phyloP scores from a whole-genome alignment of 2,113 vertebrate species.

The Tenrec ecaudatus region DNA sequence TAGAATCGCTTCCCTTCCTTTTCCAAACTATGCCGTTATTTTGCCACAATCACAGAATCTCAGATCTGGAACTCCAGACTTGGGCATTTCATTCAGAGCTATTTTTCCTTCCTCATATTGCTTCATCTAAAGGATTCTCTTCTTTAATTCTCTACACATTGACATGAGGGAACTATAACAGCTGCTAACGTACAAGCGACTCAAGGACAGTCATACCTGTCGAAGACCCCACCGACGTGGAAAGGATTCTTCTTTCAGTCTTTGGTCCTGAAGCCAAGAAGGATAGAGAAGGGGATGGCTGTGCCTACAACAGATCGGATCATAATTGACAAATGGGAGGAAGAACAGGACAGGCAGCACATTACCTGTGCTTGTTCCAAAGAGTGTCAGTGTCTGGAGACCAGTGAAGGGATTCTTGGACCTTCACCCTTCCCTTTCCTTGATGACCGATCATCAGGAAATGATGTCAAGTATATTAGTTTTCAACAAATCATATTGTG shows the following conservation, averaged over 20 bases:
- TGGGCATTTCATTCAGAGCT: background rate
- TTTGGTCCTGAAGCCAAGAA: background rate
- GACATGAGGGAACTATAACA: background rate
- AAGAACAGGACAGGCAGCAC: slow-evolving; percentile 24
- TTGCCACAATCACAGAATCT: background rate
- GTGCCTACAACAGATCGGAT: background rate
- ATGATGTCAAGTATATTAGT: background rate
- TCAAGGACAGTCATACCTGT: slow-evolving; percentile 18
- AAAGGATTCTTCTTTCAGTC: background rate
- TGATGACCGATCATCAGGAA: slow-evolving; percentile 40
- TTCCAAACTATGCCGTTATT: slow-evolving; percentile 10
- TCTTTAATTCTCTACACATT: background rate
- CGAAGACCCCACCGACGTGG: background rate
- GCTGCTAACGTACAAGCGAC: slow-evolving; percentile 15
- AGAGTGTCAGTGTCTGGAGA: slow-evolving; percentile 34
- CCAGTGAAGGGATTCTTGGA: slow-evolving; percentile 40
- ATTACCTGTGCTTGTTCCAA: background rate
- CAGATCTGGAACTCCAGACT: background rate
- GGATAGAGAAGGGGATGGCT: background rate
- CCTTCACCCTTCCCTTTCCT: slow-evolving; percentile 50
- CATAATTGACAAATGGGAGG: slow-evolving; percentile 32
- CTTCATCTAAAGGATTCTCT: background rate
- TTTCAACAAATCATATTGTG: too few species aligned
- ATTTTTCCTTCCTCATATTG: background rate
- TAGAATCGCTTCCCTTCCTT: slow-evolving; percentile 5